Percentiles rank a stretch among this genome's conserved stretches.
Conservation (phyloP, 1,140 invertebrate genomes). For the Contarinia nasturtii region DNA sequence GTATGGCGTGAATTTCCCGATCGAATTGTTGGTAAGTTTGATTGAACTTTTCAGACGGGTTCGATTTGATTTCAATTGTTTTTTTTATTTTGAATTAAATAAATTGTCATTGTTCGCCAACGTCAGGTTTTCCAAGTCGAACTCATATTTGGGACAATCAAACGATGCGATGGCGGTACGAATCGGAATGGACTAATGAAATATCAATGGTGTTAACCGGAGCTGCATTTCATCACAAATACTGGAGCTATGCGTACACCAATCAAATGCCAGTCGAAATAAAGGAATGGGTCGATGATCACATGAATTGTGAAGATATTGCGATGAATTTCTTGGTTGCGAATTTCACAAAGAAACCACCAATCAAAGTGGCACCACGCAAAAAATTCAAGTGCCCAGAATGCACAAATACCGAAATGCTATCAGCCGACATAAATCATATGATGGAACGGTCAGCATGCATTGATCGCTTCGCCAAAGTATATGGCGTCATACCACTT, state of each 20-base stretch:
- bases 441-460: conserved; percentile 88
- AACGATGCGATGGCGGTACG: conserved; percentile 68
- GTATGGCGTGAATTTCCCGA: conserved; percentile 89
- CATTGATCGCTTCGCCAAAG: conserved; percentile 65
- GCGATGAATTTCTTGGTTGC: conserved; percentile 88
- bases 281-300: conserved; percentile 67
- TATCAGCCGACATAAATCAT: conserved; percentile 79
- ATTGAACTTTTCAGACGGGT: too few relatives aligned
- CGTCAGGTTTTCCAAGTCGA: conserved; percentile 59
- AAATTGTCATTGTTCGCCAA: too few relatives aligned
- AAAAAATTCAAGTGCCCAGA: conserved; percentile 97
- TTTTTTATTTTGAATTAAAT: too few relatives aligned
- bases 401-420: conserved; percentile 83
- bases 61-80: too few relatives aligned
- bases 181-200: conserved; percentile 89
- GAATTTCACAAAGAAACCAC: conserved; percentile 78
- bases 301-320: conserved; percentile 92
- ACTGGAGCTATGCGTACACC: conserved; percentile 81
- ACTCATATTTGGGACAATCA: conserved; percentile 79
- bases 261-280: conserved; percentile 60
- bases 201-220: conserved; percentile 86
- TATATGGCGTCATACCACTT: conserved; percentile 77
- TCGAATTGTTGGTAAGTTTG: conserved; percentile 51
- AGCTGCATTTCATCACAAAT: conserved; percentile 86
- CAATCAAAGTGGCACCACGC: conserved; percentile 90